phyloP scores from a whole-genome alignment of 1,140 invertebrate genomes.

The Drosophila tsacasi region DNA sequence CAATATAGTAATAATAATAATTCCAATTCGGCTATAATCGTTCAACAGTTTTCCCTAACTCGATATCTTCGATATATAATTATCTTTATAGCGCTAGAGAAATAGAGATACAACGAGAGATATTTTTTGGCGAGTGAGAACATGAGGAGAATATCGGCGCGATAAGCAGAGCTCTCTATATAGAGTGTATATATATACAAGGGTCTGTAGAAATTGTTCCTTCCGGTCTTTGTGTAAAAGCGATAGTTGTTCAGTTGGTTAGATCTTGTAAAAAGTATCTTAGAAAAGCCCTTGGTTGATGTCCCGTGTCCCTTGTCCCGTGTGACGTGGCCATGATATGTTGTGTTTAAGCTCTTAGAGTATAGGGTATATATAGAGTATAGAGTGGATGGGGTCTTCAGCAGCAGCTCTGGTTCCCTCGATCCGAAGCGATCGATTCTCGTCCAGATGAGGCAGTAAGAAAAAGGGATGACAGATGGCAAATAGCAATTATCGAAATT shows the following conservation, averaged over 20 bases:
- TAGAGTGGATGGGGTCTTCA: constrained; percentile 23
- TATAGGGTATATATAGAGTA: constrained; percentile 35
- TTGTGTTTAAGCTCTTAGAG: constrained; percentile 70
- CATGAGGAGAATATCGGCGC: constrained; percentile 30
- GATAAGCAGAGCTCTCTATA: constrained; percentile 29
- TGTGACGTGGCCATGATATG: constrained; percentile 60
- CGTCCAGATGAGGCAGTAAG: constrained; percentile 51
- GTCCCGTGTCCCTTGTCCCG: constrained; percentile 25
- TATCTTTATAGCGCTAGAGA: constrained; percentile 24
- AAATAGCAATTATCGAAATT: background rate
- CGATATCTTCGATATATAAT: constrained; percentile 19
- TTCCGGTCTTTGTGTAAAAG: constrained; percentile 51
- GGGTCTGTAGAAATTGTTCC: constrained; percentile 35
- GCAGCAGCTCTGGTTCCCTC: constrained; percentile 49
- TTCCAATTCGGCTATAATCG: constrained; percentile 35
- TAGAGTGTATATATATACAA: constrained; percentile 56
- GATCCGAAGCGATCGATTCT: constrained; percentile 33
- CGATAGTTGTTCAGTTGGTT: constrained; percentile 41
- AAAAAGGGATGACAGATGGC: constrained; percentile 1
- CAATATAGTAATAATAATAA: constrained; percentile 51
- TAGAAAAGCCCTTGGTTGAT: constrained; percentile 65
- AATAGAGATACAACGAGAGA: constrained; percentile 27
- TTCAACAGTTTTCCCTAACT: constrained; percentile 32
- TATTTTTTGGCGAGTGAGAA: constrained; percentile 33
- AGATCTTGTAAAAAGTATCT: constrained; percentile 71